Conservation (phyloP, 2,113 vertebrate species). For the Pipra filicauda region DNA sequence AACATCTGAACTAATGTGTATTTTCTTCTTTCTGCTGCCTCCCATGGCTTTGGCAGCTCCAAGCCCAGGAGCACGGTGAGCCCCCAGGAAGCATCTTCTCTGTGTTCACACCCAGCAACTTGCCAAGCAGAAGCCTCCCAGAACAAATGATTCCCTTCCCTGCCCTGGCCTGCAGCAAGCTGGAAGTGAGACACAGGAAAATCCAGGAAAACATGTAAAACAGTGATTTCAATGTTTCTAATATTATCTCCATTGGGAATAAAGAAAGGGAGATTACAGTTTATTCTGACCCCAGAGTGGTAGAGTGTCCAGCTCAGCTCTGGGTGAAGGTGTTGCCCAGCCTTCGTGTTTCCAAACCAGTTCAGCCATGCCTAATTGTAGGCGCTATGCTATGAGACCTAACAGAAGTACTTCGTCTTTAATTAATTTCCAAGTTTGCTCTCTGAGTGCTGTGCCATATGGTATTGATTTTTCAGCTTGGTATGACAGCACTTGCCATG, state of each 20-base stretch:
- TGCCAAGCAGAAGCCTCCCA: neutral
- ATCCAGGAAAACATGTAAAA: neutral
- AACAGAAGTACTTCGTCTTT: constrained; percentile 63
- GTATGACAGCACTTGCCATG: constrained; percentile 46
- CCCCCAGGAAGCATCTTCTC: neutral
- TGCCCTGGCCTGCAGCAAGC: neutral
- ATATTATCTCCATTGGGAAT: rapidly evolving
- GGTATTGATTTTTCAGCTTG: constrained; percentile 62
- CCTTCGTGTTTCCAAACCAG: constrained; percentile 1
- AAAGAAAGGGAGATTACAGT: neutral
- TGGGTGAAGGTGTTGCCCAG: neutral
- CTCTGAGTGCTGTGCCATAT: constrained; percentile 57
- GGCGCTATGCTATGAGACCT: neutral
- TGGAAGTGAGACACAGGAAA: neutral
- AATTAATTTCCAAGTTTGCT: constrained; percentile 69
- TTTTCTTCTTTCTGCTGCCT: neutral
- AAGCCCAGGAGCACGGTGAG: neutral
- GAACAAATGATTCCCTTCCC: neutral
- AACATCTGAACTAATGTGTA: neutral
- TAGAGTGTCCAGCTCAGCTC: neutral
- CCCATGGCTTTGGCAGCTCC: neutral
- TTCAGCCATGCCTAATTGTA: constrained; percentile 59
- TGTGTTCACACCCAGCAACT: neutral
- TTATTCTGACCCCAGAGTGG: neutral
- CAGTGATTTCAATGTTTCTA: neutral